These are phyloP conservation scores for Myotis yumanensis DNA, from an alignment of 2,113 vertebrate species.

Conservation along the genomic window DNA sequence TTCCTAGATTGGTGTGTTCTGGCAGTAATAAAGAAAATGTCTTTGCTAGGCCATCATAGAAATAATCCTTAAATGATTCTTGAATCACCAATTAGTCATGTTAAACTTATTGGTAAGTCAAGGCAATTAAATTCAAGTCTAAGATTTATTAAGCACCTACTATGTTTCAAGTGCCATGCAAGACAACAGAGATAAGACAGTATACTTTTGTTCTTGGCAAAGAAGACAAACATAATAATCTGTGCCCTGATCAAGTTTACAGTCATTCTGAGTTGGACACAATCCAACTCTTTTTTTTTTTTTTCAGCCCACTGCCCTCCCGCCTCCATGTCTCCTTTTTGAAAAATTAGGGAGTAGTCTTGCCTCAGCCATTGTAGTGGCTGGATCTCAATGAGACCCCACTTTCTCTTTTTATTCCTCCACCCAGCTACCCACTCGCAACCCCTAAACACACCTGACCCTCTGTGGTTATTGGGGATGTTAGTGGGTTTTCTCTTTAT, in stretches of 20 bases:
- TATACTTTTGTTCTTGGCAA: constrained; percentile 9
- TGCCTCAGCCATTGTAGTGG: background rate
- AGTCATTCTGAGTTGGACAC: background rate
- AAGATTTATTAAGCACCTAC: background rate
- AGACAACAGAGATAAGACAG: background rate
- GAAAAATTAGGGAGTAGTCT: background rate
- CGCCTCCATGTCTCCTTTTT: background rate
- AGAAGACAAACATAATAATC: background rate
- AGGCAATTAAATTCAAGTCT: background rate
- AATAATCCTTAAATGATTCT: background rate
- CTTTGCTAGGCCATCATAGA: background rate
- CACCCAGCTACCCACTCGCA: background rate
- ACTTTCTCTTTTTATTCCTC: background rate
- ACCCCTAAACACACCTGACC: background rate
- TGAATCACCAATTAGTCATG: background rate
- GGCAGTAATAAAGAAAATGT: constrained; percentile 18
- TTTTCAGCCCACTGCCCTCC: background rate
- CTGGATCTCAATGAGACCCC: background rate
- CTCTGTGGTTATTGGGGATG: background rate
- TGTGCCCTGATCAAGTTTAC: background rate
- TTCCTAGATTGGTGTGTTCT: background rate
- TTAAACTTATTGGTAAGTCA: background rate
- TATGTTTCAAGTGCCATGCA: background rate
- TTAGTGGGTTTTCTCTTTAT: background rate
- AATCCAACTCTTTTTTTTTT: background rate